Percentiles rank a stretch among this genome's conserved stretches.
phyloP scores from a whole-genome alignment of 2,888 invertebrate species.

The Unio pictorum region DNA sequence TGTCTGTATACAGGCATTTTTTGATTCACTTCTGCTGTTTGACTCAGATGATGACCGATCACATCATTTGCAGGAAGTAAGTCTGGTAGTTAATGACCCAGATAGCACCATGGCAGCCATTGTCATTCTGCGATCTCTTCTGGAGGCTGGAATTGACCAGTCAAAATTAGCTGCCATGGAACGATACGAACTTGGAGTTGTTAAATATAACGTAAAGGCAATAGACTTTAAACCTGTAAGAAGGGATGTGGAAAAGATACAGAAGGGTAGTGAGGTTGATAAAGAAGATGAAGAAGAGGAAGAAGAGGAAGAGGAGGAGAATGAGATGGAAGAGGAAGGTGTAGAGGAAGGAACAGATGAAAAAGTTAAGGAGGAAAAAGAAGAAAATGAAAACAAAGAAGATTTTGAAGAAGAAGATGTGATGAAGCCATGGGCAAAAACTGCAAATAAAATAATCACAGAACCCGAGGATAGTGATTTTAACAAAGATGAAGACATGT shows the following conservation, averaged over 20 bases:
- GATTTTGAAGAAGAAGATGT: neutral
- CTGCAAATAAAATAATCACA: neutral
- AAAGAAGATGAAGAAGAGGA: conserved; percentile 1
- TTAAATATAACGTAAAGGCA: conserved; percentile 18
- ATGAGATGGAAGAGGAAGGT: neutral
- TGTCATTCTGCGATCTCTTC: conserved; percentile 34
- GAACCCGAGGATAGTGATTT: neutral
- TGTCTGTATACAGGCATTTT: conserved; percentile 41
- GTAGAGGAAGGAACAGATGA: neutral
- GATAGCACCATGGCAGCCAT: conserved; percentile 38
- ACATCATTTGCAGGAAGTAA: conserved; percentile 26
- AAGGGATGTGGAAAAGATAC: neutral
- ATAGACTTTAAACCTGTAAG: conserved; percentile 5
- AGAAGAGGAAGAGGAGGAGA: neutral
- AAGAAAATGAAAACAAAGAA: conserved; percentile 3
- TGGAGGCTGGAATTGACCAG: conserved; percentile 28
- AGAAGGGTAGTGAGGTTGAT: conserved; percentile 1
- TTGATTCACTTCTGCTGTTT: conserved; percentile 35
- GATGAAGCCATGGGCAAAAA: neutral
- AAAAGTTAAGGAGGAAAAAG: conserved; percentile 6
- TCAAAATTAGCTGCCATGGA: conserved; percentile 26
- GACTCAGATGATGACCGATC: conserved; percentile 3
- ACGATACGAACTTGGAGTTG: conserved; percentile 19
- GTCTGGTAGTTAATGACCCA: conserved; percentile 32
- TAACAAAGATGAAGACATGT: too few species aligned